Percentiles rank a stretch among this genome's conserved stretches.
phyloP scores from a whole-genome alignment of 2,797 vertebrate genomes.

The Manis crassicaudata region DNA sequence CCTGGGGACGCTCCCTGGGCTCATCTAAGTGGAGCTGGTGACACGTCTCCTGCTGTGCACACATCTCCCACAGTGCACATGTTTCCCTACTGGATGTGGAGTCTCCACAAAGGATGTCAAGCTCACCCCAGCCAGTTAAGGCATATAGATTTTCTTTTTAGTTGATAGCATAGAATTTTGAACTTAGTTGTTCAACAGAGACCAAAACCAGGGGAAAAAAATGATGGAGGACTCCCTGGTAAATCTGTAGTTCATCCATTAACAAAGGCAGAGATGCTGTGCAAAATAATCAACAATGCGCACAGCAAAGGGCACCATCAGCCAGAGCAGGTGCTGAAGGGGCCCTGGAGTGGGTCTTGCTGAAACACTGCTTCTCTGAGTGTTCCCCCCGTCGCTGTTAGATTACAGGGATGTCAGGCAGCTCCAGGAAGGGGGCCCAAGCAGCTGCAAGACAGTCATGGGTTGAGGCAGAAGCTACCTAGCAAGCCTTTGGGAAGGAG shows the following conservation, averaged over 20 bases:
- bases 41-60: too few relatives aligned
- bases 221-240: neutral
- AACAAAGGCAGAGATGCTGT: neutral
- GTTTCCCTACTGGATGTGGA: neutral
- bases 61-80: too few relatives aligned
- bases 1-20: neutral
- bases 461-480: neutral
- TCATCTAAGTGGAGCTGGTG: neutral
- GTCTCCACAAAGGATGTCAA: neutral
- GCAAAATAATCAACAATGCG: neutral
- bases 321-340: rapidly evolving
- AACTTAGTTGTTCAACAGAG: neutral
- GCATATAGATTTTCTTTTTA: neutral
- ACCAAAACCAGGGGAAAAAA: neutral
- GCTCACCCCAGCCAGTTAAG: neutral
- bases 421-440: neutral
- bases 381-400: neutral
- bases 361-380: neutral
- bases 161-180: neutral
- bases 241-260: neutral
- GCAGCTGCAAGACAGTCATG: neutral
- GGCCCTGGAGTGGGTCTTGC: neutral
- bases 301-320: neutral
- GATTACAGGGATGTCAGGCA: too few relatives aligned
- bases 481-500: neutral